Base-by-base conservation (phyloP, 2,797 vertebrate species). In the Chloroceryle amazona region DNA sequence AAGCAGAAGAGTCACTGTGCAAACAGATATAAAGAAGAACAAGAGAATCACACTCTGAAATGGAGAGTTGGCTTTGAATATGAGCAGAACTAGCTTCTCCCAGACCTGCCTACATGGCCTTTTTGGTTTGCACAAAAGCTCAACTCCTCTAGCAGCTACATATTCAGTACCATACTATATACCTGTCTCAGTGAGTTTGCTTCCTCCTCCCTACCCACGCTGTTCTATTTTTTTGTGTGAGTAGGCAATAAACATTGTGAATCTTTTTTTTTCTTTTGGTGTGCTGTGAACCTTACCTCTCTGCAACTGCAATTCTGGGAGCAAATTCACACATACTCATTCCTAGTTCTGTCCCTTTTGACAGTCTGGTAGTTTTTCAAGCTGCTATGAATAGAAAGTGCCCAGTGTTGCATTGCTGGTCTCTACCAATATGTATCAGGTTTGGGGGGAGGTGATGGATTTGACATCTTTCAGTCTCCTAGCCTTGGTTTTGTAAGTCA, bases 191-290 rank as follows among this genome's bases (percentile, higher is more conserved):
- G 57, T 41, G 76, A 87, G 35, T 25, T 94, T 93, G 19, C 51
- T 92, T 92, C 73, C 55, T 84, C 51, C 66, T 79, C 90, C 42
- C 83, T 87, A 60, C 92, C 83, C 81, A 89, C 70, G 55, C 73
- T 52, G 35, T 76, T 86, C 93, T 89, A 86, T 75, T 90, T 96
- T 96, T 91, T 61, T 29, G 3, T 58, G 15, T 16, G 25, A 63
- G 80, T 68, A 79, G 86, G 86, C 0, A 0, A 80, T 31, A 86
- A 86, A 63, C 47, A 94, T 80, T 89, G 66, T 81, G 70, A 73
- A 10, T 29, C 22, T 47, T 57, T 54, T 21, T 62, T 67, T 76
- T 58, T 52, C 13, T 47, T 86, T 62, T 37, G 10, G 6, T 70
- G 18, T 70, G 12, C 66, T 84, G 16, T 26, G 42, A 92, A 66